A percentile compares a stretch with the other conserved stretches of the same genome.
phyloP scores from a whole-genome alignment of 2,113 vertebrate species.

The Plestiodon gilberti region DNA sequence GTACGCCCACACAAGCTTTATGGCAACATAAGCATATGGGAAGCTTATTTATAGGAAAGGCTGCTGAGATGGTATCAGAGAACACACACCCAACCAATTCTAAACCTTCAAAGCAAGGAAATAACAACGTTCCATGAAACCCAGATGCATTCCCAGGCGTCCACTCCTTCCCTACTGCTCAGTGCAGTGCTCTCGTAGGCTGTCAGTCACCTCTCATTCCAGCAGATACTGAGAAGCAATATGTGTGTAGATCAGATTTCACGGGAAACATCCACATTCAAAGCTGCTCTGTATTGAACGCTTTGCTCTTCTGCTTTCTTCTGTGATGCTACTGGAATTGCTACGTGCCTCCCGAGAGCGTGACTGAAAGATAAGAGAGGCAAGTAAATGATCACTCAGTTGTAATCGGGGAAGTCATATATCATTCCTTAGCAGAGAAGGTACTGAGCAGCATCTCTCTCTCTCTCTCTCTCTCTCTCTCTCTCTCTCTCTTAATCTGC shows the following conservation, averaged over 20 bases:
- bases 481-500: too few relatives aligned
- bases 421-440: not conserved
- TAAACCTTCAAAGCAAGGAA: slow-evolving; percentile 18
- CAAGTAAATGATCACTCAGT: not conserved
- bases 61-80: slow-evolving; percentile 6
- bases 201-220: not conserved
- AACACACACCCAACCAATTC: not conserved
- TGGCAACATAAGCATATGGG: slow-evolving; percentile 14
- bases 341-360: not conserved
- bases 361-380: not conserved
- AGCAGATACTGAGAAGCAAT: not conserved
- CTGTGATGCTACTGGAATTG: not conserved
- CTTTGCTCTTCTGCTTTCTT: not conserved
- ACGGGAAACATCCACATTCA: not conserved
- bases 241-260: not conserved
- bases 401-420: not conserved
- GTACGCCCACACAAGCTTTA: not conserved
- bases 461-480: not conserved
- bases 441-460: not conserved
- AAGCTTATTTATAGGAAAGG: slow-evolving; percentile 9
- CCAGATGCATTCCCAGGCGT: not conserved
- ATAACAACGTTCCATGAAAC: slow-evolving; percentile 11
- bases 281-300: not conserved
- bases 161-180: not conserved
- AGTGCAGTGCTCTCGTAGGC: not conserved